These are phyloP conservation scores for Symphodus melops DNA, from an alignment of 2,113 vertebrate species.

Conservation along the genomic window DNA sequence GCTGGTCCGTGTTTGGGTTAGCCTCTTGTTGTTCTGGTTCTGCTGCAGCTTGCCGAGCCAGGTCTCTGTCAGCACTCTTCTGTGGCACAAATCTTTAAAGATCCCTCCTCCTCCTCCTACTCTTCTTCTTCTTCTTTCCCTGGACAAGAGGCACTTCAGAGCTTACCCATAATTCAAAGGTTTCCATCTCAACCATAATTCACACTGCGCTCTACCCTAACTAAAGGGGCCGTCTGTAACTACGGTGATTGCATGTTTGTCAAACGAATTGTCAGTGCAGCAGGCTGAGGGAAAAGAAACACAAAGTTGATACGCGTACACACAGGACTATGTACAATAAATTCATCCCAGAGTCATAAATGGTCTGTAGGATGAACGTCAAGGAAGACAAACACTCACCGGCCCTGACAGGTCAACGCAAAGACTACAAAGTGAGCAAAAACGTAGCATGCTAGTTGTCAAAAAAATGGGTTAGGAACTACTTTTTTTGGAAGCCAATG, in stretches of 20 bases:
- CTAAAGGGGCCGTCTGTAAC: slow-evolving; percentile 81
- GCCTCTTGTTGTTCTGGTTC: slow-evolving; percentile 76
- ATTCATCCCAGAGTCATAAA: slow-evolving; percentile 33
- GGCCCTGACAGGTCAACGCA: not conserved
- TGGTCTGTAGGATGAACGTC: slow-evolving; percentile 14
- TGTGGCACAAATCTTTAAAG: slow-evolving; percentile 63
- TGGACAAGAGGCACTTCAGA: slow-evolving; percentile 71
- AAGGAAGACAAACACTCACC: not conserved
- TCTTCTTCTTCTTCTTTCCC: slow-evolving; percentile 60
- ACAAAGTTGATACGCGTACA: slow-evolving; percentile 63
- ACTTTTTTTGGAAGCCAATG: slow-evolving; percentile 15
- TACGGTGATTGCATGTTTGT: slow-evolving; percentile 82
- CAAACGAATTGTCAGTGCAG: slow-evolving; percentile 75
- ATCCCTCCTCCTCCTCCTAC: slow-evolving; percentile 57
- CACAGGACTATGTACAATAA: slow-evolving; percentile 33
- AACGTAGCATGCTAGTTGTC: not conserved
- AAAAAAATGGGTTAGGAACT: slow-evolving; percentile 7
- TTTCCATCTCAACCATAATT: slow-evolving; percentile 82
- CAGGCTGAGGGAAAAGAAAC: slow-evolving; percentile 57
- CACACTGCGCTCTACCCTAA: slow-evolving; percentile 75
- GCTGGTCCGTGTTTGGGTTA: slow-evolving; percentile 68
- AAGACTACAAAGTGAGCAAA: not conserved
- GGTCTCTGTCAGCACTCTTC: slow-evolving; percentile 66
- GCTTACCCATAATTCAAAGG: slow-evolving; percentile 82
- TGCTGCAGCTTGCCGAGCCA: slow-evolving; percentile 61